Evolutionary conservation across 2,888 invertebrate species (phyloP), one percentile per base, ranked within the genome.

Genomic region (Phorcus lineatus): DNA sequence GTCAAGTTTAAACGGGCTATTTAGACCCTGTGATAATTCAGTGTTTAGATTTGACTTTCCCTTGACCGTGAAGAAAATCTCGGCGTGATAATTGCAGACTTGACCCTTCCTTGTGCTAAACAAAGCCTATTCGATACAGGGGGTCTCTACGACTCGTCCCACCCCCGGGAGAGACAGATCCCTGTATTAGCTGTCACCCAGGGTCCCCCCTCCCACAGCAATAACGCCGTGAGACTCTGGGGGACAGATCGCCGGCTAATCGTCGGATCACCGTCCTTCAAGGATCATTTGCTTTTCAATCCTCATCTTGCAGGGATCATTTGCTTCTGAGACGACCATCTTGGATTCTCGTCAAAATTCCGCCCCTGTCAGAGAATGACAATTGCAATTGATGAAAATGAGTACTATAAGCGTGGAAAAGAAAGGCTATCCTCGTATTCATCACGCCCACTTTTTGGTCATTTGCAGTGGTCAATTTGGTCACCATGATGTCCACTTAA

Each of bases 181-280:
- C 53, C 76, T 31, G 53, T 76, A 54, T 54, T 55, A 76, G 55
- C 54, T 76, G 76, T 76, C 54, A 54, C 53, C 28, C 24, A 24
- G 52, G 40, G n/a, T 74, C 24, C 74, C 74, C 54, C 24, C 54
- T 24, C 76, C 24, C 76, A 54, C 55, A 36, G 36, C 36, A 70
- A 70, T 70, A 70, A 70, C 76, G 76, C 76, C 17, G 76, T 31
- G 76, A 76, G 54, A 76, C 53, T 76, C 54, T 31, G 76, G 54
- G 76, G 76, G 31, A 54, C 54, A 36, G 76, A 76, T 76, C 76
- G 76, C 28, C 76, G 31, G 40, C 70, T 70, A 70, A 70, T 70
- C 70, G 70, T 36, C 70, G 70, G 70, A 70, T 70, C 70, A 70
- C 28, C 17, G 0, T 70, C 70, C 36, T 70, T 70, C 70, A 70